Base-by-base conservation (phyloP, 2,113 vertebrate species). In the Theristicus caerulescens region DNA sequence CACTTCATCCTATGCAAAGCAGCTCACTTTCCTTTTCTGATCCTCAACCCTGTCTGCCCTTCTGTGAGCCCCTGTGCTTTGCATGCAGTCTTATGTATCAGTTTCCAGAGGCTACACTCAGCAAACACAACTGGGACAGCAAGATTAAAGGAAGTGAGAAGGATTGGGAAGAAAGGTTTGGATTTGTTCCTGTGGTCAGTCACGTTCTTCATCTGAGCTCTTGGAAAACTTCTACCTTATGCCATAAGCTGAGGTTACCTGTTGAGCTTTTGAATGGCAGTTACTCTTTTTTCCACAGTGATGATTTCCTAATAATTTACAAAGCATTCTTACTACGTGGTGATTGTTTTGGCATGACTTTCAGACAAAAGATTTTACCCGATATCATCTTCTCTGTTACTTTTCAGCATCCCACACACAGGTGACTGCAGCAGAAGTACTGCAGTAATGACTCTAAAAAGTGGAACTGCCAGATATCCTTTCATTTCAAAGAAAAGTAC, bases 1-100 rank as follows among this genome's bases (percentile, higher is more conserved):
- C 40, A 25, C 49, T 44, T 36, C 7, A 3, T 13, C 31, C 47
- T 29, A 5, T 1, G 3, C 0, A 2, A 22, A 59, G 52, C 2
- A 72, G 17, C 32, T 21, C 34, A 9, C 32, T 47, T 70, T 49
- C 24, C 46, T 59, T 36, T 54, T 38, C 47, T 27, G 51, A 55
- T 10, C 38, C 58, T 25, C 61, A 25, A 36, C 15, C 10, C 10
- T 38, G n/a, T 8, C 62, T 11, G 18, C 38, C 21, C 22, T 34
- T 22, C 52, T 36, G 10, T 11, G 25, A 40, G 32, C 13, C 40
- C 52, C 64, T 52, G 6, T 22, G 69, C 32, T 69, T 38, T 70
- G 17, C 66, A 51, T 36, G 7, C 5, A 24, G 11, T 8, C 59
- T 54, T 44, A 31, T 5, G 8, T n/a, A 46, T 17, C 44, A 27